Base-by-base conservation (phyloP, 2,888 invertebrate genomes). In the Andrena bicolor region DNA sequence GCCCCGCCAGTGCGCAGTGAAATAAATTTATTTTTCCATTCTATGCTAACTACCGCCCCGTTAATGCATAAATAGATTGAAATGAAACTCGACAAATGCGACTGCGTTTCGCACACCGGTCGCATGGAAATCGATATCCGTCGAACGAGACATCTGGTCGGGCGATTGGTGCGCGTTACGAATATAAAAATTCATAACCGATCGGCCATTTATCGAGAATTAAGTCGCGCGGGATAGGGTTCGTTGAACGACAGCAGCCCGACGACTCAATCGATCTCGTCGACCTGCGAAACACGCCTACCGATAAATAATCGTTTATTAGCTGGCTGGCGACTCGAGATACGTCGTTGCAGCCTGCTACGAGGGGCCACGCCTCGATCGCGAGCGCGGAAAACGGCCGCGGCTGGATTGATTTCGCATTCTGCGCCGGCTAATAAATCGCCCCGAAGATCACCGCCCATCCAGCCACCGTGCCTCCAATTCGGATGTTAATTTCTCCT, bases 301-400 rank as follows among this genome's bases (percentile, higher is more conserved):
- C 82, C 86, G 65, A 90, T 90, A 89, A 90, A 90, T 90, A 90
- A 88, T 85, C 74, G 83, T 89, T 90, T 89, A 87, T 88, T 86
- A 75, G 80, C 74, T 58, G 64, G 58, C 51, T 23, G 60, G 56
- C 58, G 65, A 76, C 73, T 70, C 78, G 76, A 81, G 75, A 70
- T 66, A 60, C 65, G 53, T 61, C 51, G 60, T 63, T 32, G n/a
- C 20, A 30, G 61, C 53, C 26, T 49, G 23, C n/a, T 5, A 7
- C 26, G 56, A n/a, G n/a, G 49, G 23, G 82, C 82, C 82, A 82
- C 82, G 82, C 82, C 82, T 82, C 76, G 81, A 65, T 75, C 80
- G 70, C 65, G 58, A 64, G 10, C 28, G 30, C 16, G 26, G 28
- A 72, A 56, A 60, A 53, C 60, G 28, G 60, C 56, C 64, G n/a